These are phyloP conservation scores for Crypturellus tataupa DNA, from an alignment of 2,797 vertebrate genomes.

Conservation along the genomic window DNA sequence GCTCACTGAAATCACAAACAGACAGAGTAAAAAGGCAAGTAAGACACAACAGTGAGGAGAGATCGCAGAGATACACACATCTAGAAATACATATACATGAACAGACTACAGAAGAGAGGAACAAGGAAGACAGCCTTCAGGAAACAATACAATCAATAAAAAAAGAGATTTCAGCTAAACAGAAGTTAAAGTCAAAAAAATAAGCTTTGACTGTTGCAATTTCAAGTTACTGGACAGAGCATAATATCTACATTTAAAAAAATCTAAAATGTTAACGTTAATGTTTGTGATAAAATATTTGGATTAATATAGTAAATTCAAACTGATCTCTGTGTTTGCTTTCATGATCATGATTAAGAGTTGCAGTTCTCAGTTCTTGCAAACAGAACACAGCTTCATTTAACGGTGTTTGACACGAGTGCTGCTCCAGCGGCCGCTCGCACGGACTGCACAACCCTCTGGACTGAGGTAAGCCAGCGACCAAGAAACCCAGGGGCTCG, in stretches of 20 bases:
- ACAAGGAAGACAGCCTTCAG: neutral
- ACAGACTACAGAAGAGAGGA: conserved; percentile 49
- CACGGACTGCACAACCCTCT: too few relatives aligned
- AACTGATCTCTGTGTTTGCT: neutral
- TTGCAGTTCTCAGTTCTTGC: too few relatives aligned
- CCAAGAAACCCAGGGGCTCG: too few relatives aligned
- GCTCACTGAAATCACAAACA: conserved; percentile 98
- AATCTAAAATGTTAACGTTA: neutral
- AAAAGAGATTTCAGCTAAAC: neutral
- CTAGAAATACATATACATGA: conserved; percentile 19
- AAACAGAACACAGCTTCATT: neutral
- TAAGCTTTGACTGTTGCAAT: neutral
- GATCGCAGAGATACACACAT: conserved; percentile 64
- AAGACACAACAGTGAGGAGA: conserved; percentile 65
- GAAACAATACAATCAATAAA: neutral
- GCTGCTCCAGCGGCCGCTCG: too few relatives aligned
- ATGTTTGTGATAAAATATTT: neutral
- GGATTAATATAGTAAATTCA: neutral
- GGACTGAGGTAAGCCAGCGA: too few relatives aligned
- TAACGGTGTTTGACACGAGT: neutral
- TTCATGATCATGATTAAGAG: neutral
- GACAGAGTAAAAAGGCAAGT: conserved; percentile 83
- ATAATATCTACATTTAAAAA: neutral
- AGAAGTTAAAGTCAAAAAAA: neutral
- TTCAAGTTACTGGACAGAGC: neutral